phyloP scores from a whole-genome alignment of 1,140 invertebrate genomes.

The Hyphantria cunea region DNA sequence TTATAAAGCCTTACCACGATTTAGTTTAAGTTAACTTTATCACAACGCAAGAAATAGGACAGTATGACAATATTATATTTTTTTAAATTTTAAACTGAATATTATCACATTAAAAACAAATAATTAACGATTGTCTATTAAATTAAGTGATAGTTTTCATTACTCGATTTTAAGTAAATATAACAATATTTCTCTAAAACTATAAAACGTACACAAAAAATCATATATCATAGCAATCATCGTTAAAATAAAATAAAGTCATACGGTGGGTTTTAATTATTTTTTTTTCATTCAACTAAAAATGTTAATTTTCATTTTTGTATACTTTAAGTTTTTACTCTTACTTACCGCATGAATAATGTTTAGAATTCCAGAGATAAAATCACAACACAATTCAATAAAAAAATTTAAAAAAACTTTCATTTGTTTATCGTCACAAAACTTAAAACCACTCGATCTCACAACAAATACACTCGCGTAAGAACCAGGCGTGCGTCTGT shows the following conservation, averaged over 20 bases:
- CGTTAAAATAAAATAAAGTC: too few species aligned
- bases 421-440: constrained; percentile 20
- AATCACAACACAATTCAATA: constrained; percentile 6
- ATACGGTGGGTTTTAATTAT: too few species aligned
- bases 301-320: too few species aligned
- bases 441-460: constrained; percentile 19
- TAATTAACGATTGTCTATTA: too few species aligned
- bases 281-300: too few species aligned
- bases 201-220: too few species aligned
- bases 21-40: constrained; percentile 11
- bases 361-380: constrained; percentile 1
- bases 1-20: constrained; percentile 11
- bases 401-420: constrained; percentile 13
- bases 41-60: constrained; percentile 3
- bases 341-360: constrained; percentile 9
- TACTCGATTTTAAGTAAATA: too few species aligned
- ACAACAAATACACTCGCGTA: constrained; percentile 17
- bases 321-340: background rate
- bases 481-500: background rate
- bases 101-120: too few species aligned
- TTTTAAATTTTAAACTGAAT: too few species aligned
- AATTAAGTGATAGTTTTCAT: too few species aligned
- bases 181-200: too few species aligned
- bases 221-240: too few species aligned
- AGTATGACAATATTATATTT: constrained; percentile 7